Evolutionary conservation across 1,140 invertebrate species (phyloP).

Genomic region (Lerema accius): DNA sequence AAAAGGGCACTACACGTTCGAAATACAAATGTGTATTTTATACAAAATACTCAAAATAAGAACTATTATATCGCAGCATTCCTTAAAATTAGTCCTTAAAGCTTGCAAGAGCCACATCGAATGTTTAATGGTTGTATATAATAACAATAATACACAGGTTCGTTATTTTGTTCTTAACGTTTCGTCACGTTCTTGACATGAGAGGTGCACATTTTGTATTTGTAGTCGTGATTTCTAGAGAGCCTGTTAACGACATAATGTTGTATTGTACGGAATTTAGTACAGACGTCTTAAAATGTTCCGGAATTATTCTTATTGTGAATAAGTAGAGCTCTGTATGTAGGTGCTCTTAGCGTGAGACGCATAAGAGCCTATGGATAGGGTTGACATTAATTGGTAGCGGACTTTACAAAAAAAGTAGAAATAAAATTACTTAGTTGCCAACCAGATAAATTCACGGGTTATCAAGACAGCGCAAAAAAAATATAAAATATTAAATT

Average conservation of each 20-base stretch:
- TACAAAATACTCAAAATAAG: conserved; percentile 4
- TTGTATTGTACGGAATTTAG: neutral
- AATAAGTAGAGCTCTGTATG: too few species aligned
- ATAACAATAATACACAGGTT: conserved; percentile 3
- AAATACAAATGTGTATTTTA: conserved; percentile 17
- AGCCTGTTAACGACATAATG: conserved; percentile 26
- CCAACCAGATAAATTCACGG: too few species aligned
- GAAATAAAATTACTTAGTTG: too few species aligned
- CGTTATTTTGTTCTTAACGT: conserved; percentile 29
- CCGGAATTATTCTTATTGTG: too few species aligned
- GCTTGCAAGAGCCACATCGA: conserved; percentile 12
- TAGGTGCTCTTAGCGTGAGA: too few species aligned
- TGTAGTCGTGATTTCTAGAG: conserved; percentile 38
- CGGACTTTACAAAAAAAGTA: too few species aligned
- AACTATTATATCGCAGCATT: conserved; percentile 1
- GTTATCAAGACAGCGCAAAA: too few species aligned
- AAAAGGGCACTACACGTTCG: conserved; percentile 4
- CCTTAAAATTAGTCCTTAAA: conserved; percentile 11
- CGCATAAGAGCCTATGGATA: too few species aligned
- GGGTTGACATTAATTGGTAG: too few species aligned
- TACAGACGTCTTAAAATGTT: too few species aligned
- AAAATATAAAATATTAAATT: too few species aligned
- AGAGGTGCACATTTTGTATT: conserved; percentile 13
- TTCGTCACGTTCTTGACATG: conserved; percentile 33
- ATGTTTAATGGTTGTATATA: conserved; percentile 12